Percentiles rank a stretch among this genome's conserved stretches.
Evolutionary conservation across 2,888 invertebrate genomes (phyloP).

Genomic region (Cybosia mesomella): DNA sequence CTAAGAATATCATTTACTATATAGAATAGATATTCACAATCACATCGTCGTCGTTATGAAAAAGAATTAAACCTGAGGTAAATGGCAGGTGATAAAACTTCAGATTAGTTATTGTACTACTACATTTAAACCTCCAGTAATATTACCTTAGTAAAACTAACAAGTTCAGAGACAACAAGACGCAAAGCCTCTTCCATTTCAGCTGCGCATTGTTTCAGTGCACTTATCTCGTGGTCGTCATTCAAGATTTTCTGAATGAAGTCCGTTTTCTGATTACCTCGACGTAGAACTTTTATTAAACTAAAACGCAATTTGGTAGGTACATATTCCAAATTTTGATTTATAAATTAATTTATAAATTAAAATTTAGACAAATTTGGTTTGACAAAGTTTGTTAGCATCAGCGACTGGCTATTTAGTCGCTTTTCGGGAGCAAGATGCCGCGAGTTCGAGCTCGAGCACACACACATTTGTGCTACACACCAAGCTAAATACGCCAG

Average conservation of each 20-base stretch:
- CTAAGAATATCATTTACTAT: too few species aligned
- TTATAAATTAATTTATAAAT: too few species aligned
- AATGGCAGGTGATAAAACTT: too few species aligned
- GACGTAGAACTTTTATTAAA: constrained; percentile 62
- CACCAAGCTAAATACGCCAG: not conserved
- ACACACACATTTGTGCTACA: too few species aligned
- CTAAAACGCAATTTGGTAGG: constrained; percentile 47
- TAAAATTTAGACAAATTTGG: too few species aligned
- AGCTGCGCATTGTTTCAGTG: constrained; percentile 60
- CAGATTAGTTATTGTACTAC: too few species aligned
- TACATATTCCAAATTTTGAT: too few species aligned
- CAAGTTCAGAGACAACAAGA: constrained; percentile 66
- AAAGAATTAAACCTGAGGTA: too few species aligned
- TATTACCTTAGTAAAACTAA: constrained; percentile 74
- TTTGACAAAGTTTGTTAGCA: too few species aligned
- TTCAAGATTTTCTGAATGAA: constrained; percentile 73
- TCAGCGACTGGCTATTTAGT: not conserved
- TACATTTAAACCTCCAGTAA: not conserved
- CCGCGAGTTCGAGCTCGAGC: too few species aligned
- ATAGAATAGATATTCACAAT: too few species aligned
- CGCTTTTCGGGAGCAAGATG: not conserved
- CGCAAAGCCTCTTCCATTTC: constrained; percentile 61
- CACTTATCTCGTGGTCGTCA: constrained; percentile 68
- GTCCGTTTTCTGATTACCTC: constrained; percentile 56
- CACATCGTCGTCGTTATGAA: too few species aligned